These are phyloP conservation scores for Seriola aureovittata DNA, from an alignment of 2,113 vertebrate species.

Conservation along the genomic window DNA sequence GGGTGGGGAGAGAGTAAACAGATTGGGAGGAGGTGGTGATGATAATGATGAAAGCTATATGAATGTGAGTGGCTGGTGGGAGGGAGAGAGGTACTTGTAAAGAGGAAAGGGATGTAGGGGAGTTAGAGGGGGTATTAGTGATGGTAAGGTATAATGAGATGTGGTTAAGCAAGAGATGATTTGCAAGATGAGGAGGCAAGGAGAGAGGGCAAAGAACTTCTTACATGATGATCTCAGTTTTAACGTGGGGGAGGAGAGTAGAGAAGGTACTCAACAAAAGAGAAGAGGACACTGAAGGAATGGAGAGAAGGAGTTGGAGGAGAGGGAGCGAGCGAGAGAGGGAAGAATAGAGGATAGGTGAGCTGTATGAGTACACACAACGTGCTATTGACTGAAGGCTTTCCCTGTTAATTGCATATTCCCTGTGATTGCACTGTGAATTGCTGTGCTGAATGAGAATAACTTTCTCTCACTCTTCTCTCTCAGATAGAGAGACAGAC, in stretches of 20 bases:
- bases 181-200: constrained; percentile 51
- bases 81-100: constrained; percentile 48
- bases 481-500: too few species aligned
- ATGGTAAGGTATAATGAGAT: constrained; percentile 60
- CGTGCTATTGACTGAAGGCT: too few species aligned
- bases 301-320: constrained; percentile 39
- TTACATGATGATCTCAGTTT: constrained; percentile 50
- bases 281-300: constrained; percentile 58
- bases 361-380: not conserved
- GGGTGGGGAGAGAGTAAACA: constrained; percentile 66
- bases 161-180: constrained; percentile 70
- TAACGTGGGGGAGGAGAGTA: constrained; percentile 48
- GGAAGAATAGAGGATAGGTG: constrained; percentile 42
- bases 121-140: constrained; percentile 44
- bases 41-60: constrained; percentile 74
- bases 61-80: constrained; percentile 51
- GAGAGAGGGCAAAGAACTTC: constrained; percentile 39
- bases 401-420: too few species aligned
- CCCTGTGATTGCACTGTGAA: too few species aligned
- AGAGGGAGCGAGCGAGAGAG: constrained; percentile 1
- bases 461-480: too few species aligned
- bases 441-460: too few species aligned
- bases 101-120: constrained; percentile 48
- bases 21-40: constrained; percentile 69
- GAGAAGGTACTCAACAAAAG: constrained; percentile 59